These are phyloP conservation scores for Icerya purchasi DNA, from an alignment of 2,888 invertebrate genomes.

Conservation along the genomic window DNA sequence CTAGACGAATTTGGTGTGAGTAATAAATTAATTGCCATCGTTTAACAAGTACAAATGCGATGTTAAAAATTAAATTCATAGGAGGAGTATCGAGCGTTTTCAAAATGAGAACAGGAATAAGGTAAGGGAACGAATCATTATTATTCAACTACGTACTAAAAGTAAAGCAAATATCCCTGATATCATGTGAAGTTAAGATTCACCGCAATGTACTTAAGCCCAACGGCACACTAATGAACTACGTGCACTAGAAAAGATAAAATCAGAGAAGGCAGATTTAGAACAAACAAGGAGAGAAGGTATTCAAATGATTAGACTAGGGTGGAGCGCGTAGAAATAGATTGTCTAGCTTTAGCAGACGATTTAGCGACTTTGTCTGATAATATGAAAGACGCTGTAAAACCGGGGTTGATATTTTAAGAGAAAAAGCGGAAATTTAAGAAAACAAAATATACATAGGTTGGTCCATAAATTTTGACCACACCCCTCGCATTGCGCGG, in stretches of 20 bases:
- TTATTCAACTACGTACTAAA: neutral
- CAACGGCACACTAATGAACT: too few species aligned
- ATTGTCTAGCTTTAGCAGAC: neutral
- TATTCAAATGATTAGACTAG: neutral
- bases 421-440: neutral
- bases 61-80: neutral
- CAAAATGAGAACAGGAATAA: neutral
- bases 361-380: neutral
- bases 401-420: neutral
- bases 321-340: neutral
- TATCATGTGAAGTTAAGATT: too few species aligned
- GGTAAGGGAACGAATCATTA: neutral
- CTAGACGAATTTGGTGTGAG: too few species aligned
- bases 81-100: neutral
- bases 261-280: neutral
- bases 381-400: neutral
- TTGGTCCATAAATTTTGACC: too few species aligned
- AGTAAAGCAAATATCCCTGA: too few species aligned
- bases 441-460: too few species aligned
- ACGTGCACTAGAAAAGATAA: too few species aligned
- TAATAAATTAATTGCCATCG: too few species aligned
- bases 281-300: neutral
- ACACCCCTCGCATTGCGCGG: too few species aligned
- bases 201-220: too few species aligned
- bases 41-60: neutral